phyloP scores from a whole-genome alignment of 35 echinoderm and acorn worm genomes.

The Nesometra sesokonis region DNA sequence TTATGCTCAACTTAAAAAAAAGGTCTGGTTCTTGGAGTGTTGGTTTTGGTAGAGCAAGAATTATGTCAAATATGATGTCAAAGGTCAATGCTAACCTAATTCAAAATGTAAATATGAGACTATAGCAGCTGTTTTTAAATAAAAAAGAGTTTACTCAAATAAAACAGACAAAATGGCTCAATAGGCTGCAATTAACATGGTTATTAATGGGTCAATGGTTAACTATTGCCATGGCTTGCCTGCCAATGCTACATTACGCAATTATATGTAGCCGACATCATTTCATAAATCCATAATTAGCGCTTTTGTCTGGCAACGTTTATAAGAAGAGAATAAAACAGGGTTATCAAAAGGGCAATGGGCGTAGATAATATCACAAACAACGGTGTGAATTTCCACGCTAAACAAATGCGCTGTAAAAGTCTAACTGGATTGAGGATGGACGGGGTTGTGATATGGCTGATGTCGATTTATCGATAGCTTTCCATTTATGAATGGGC shows the following conservation, averaged over 20 bases:
- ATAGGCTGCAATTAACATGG: neutral
- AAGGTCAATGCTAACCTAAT: too few relatives aligned
- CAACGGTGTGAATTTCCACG: neutral
- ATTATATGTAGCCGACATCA: neutral
- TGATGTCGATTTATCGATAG: too few relatives aligned
- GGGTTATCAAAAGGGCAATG: neutral
- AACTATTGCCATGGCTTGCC: too few relatives aligned
- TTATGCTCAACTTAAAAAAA: too few relatives aligned
- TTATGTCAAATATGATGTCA: too few relatives aligned
- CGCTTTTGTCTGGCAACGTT: neutral
- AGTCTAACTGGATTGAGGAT: too few relatives aligned
- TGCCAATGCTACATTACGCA: neutral
- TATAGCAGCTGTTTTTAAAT: neutral
- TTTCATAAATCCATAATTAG: neutral
- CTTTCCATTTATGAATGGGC: too few relatives aligned
- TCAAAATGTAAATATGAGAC: too few relatives aligned
- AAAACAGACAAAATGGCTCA: neutral
- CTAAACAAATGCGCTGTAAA: neutral
- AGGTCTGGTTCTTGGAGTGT: too few relatives aligned
- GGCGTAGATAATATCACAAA: neutral
- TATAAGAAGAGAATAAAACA: neutral
- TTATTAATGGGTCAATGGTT: neutral
- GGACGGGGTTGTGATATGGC: too few relatives aligned
- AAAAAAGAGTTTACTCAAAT: neutral
- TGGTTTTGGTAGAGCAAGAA: too few relatives aligned